A percentile compares a stretch with the other conserved stretches of the same genome.
Conservation (phyloP, 2,888 invertebrate genomes). For the Invenusta paracnida region DNA sequence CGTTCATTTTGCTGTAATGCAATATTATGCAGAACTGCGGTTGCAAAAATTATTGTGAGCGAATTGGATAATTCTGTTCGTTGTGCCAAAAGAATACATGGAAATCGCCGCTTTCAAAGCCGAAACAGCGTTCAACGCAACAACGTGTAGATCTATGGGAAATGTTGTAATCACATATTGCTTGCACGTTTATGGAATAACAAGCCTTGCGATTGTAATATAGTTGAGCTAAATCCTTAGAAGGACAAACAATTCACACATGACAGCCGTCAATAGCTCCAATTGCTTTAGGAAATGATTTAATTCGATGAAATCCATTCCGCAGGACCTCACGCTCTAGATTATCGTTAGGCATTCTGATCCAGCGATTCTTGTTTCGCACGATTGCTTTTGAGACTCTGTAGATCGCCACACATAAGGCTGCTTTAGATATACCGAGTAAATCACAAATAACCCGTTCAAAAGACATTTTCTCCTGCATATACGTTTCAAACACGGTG, state of each 20-base stretch:
- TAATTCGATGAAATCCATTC: not conserved
- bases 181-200: not conserved
- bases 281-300: not conserved
- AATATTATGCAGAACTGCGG: not conserved
- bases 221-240: not conserved
- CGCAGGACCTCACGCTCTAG: not conserved
- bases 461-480: no score
- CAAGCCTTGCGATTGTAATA: not conserved
- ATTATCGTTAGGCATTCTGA: not conserved
- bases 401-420: not conserved
- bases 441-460: not conserved
- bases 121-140: not conserved
- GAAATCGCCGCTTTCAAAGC: no score
- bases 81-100: not conserved
- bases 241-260: not conserved
- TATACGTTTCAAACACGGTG: no score
- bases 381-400: not conserved
- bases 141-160: no score
- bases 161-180: no score
- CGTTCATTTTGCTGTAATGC: not conserved
- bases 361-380: not conserved
- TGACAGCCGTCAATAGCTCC: not conserved
- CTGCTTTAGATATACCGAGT: not conserved
- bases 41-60: not conserved
- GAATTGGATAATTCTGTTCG: not conserved